phyloP scores from a whole-genome alignment of 1,140 invertebrate genomes.

The Drosophila lacteicornis region DNA sequence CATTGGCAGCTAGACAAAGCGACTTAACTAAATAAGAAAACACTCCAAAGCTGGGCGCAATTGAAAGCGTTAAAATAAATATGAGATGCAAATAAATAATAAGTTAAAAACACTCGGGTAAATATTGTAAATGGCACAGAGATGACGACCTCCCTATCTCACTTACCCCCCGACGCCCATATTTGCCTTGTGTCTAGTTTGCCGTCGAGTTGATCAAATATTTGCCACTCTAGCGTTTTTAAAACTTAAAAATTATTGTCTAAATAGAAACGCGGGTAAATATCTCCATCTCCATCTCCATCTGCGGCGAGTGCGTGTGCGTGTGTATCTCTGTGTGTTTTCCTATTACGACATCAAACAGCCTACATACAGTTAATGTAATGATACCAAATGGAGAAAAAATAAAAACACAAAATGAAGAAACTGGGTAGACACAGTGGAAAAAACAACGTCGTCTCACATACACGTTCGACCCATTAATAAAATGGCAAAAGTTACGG shows the following conservation, averaged over 20 bases:
- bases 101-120: conserved; percentile 56
- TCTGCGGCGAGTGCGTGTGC: conserved; percentile 33
- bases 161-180: conserved; percentile 5
- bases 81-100: conserved; percentile 70
- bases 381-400: conserved; percentile 17
- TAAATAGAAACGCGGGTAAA: conserved; percentile 73
- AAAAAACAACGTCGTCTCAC: conserved; percentile 19
- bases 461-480: conserved; percentile 83
- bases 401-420: conserved; percentile 16
- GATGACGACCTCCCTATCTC: conserved; percentile 28
- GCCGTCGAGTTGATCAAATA: conserved; percentile 66
- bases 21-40: conserved; percentile 73
- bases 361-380: conserved; percentile 45
- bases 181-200: conserved; percentile 69
- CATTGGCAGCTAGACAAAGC: conserved; percentile 52
- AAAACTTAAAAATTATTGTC: conserved; percentile 65
- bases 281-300: conserved; percentile 24
- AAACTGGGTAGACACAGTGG: conserved; percentile 3
- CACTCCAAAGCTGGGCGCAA: conserved; percentile 35
- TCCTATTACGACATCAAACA: conserved; percentile 48
- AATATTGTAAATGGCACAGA: conserved; percentile 63
- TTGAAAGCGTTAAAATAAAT: conserved; percentile 69
- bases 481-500: conserved; percentile 83
- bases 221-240: conserved; percentile 56
- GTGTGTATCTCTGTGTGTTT: conserved; percentile 41